Evolutionary conservation across 2,113 vertebrate genomes (phyloP).

Genomic region (Dinomys branickii): DNA sequence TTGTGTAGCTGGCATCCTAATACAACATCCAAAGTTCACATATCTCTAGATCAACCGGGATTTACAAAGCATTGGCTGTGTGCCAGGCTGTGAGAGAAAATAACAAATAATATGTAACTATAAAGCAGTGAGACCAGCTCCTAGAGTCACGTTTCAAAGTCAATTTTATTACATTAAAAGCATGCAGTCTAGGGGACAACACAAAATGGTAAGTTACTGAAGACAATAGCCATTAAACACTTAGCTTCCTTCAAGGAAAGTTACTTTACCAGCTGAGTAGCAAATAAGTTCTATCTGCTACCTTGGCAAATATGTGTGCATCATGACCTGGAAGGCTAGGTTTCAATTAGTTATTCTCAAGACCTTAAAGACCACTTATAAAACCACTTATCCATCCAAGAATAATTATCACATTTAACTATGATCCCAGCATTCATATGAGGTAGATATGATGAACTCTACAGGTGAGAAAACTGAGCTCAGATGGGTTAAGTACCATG

Average conservation of each 20-base stretch:
- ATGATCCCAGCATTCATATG: not conserved
- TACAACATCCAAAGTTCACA: not conserved
- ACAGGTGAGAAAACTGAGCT: conserved; percentile 58
- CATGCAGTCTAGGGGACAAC: not conserved
- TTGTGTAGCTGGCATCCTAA: not conserved
- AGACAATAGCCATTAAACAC: conserved; percentile 10
- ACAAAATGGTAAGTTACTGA: conserved; percentile 24
- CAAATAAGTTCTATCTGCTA: not conserved
- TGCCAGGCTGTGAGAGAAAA: not conserved
- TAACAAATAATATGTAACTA: not conserved
- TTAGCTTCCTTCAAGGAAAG: not conserved
- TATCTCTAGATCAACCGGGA: not conserved
- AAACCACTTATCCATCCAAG: conserved; percentile 36
- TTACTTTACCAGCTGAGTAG: not conserved
- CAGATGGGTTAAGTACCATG: not conserved
- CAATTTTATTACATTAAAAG: not conserved
- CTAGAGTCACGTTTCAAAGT: conserved; percentile 32
- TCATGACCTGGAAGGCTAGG: not conserved
- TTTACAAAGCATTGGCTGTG: not conserved
- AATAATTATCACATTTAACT: conserved; percentile 14
- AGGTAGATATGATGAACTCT: conserved; percentile 38
- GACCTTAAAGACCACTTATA: not conserved
- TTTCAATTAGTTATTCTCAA: not conserved
- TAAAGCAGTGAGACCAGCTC: not conserved
- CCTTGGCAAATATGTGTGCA: not conserved